Evolutionary conservation across 2,888 invertebrate species (phyloP).

Genomic region (Stratiomys singularior): DNA sequence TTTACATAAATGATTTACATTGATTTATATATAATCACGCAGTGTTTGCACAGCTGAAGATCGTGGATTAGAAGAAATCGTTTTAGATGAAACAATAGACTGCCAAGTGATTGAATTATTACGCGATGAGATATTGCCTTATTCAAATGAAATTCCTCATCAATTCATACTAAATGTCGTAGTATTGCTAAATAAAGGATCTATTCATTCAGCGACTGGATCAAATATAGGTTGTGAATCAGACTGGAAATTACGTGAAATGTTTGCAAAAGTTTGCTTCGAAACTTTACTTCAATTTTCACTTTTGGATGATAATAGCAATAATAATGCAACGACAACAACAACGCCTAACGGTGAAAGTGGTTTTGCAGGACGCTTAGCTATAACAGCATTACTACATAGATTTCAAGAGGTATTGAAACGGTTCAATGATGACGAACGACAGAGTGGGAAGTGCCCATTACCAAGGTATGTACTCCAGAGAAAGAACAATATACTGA

Average conservation of each 20-base stretch:
- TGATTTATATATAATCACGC: too few relatives aligned
- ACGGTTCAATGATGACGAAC: conserved; percentile 86
- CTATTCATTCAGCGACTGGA: conserved; percentile 80
- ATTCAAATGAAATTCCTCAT: conserved; percentile 79
- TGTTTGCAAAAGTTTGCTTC: conserved; percentile 96
- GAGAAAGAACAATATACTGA: too few relatives aligned
- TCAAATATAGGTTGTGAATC: conserved; percentile 76
- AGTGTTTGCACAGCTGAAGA: conserved; percentile 69
- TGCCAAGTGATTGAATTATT: conserved; percentile 84
- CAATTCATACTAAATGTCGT: conserved; percentile 87
- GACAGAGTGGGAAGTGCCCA: conserved; percentile 85
- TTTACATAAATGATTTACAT: too few relatives aligned
- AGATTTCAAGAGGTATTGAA: conserved; percentile 92
- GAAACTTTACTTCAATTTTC: conserved; percentile 96
- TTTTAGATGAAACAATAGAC: conserved; percentile 81
- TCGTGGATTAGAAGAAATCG: conserved; percentile 71
- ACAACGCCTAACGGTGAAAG: conserved; percentile 65
- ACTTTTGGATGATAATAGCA: conserved; percentile 77
- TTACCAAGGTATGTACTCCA: conserved; percentile 77
- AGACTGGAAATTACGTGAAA: conserved; percentile 86
- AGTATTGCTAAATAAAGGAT: conserved; percentile 84
- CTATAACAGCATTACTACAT: conserved; percentile 91
- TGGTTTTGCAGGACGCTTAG: conserved; percentile 77
- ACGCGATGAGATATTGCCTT: conserved; percentile 83
- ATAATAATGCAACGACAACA: conserved; percentile 60